Base-by-base conservation (phyloP, 2,888 invertebrate species). In the Gandaritis pyraliata region DNA sequence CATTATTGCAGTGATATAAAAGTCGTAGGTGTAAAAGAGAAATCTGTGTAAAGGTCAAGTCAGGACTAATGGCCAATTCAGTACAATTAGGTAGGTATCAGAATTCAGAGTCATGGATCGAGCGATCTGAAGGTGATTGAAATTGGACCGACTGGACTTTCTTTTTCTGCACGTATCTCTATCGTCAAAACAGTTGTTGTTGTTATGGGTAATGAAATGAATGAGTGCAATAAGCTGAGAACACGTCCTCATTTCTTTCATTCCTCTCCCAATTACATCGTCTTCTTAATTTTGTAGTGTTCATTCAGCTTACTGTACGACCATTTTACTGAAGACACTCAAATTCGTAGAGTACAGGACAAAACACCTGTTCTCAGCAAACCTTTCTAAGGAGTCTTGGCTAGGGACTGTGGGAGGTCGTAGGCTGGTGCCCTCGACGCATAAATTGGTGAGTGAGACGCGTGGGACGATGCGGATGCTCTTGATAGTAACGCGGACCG, bases 381-480 rank as follows among this genome's bases (percentile, higher is more conserved):
- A 58, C 51, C 46, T 59, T 59, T 59, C 47, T 59, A 51, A 51
- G 55, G 54, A 41, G 30, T 45, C 58, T 36, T 47, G 39, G 75
- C 75, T 73, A 74, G 68, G 70, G 74, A 63, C 70, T 74, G 83
- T 83, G 81, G 82, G 85, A 79, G 78, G 80, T 78, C 77, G 81
- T 82, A 79, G 82, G 80, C 76, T 78, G 78, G 70, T 66, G 72
- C 72, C 69, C 72, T 74, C 73, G 68, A 74, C 75, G 78, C 75
- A 77, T 80, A 83, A 87, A 87, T 88, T 87, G 82, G 83, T 81
- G 77, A 78, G 77, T 76, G 80, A 74, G 78, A 70, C 75, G 87
- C 81, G 89, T 88, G 86, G 89, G 87, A 41, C 56, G 80, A 74
- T 74, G 76, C 86, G 88, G 88, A 88, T 85, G 85, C 77, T 75